Base-by-base conservation (phyloP, 2,888 invertebrate species). In the Vannuccia rotundouncinata region DNA sequence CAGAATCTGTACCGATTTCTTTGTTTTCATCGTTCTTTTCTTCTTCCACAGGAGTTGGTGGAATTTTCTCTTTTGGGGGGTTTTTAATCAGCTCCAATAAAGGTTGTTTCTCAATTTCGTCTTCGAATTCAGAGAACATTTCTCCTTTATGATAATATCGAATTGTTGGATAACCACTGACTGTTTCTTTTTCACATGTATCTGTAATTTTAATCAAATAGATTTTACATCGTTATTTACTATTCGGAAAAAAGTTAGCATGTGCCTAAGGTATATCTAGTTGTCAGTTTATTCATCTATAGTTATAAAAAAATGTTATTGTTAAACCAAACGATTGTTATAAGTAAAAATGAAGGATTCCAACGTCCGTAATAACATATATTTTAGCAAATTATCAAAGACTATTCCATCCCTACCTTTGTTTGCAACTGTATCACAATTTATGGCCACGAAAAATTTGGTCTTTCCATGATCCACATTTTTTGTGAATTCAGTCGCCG, bases 121-220 rank as follows among this genome's bases (percentile, higher is more conserved):
- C 80, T 80, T 80, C 78, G 30, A 59, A 80, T 80, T 80, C 80
- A 25, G 60, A 59, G 30, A 13, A 80, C 1, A 76, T 17, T 80
- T 80, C 80, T 1, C 80, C 80, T 1, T 80, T 79, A 25, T 80
- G 80, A 59, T 79, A 80, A 60, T 80, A 80, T 29, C 59, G 27
- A 22, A 80, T 60, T 29, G 80, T 80, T 59, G 80, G 80, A 59
- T 29, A 80, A 2, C 80, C 80, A 5, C 79, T 66, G 27, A 80
- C 60, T 10, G 59, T 79, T 28, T 80, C 60, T 28, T 31, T 29
- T 1, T 13, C 29, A 29, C 80, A 45, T 5, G 17, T 45, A 45
- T 45, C 45, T 45, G 17, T 45, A 45, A 45, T 5, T 45, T 45
- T 10, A 45, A 45, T 45, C 17, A 45, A 17, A n/a, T n/a, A n/a